Evolutionary conservation across 1,140 invertebrate species (phyloP).

Genomic region (Drosophila ercepeae): DNA sequence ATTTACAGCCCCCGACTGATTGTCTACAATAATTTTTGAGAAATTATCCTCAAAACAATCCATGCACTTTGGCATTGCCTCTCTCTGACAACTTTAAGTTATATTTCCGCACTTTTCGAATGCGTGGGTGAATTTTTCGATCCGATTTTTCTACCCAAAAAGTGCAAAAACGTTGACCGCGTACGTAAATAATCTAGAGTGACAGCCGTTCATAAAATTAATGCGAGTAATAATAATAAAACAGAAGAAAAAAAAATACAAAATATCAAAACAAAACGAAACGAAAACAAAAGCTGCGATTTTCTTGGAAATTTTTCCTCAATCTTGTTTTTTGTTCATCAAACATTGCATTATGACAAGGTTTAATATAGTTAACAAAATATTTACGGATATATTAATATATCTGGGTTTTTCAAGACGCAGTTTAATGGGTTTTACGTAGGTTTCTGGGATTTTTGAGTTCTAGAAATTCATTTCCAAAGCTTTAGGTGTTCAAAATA

Average conservation of each 20-base stretch:
- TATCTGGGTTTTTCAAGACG: constrained; percentile 8
- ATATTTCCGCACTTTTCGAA: constrained; percentile 66
- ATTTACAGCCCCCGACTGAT: constrained; percentile 61
- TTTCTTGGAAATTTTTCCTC: constrained; percentile 14
- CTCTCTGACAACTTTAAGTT: constrained; percentile 59
- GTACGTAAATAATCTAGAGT: constrained; percentile 65
- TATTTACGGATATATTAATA: constrained; percentile 19
- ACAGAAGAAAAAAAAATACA: too few species aligned
- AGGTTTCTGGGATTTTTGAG: too few species aligned
- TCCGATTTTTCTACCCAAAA: constrained; percentile 13
- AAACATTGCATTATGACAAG: constrained; percentile 25
- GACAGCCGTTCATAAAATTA: constrained; percentile 58
- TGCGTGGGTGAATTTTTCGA: constrained; percentile 40
- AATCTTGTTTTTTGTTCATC: constrained; percentile 11
- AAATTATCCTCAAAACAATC: constrained; percentile 60
- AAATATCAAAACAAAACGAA: constrained; percentile 15
- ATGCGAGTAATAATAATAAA: constrained; percentile 47
- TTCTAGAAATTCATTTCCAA: too few species aligned
- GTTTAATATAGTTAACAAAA: constrained; percentile 18
- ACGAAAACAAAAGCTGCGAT: constrained; percentile 20
- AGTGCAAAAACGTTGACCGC: constrained; percentile 14
- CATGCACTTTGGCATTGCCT: constrained; percentile 64
- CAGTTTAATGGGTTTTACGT: constrained; percentile 24
- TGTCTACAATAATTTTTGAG: constrained; percentile 72
- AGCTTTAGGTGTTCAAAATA: too few species aligned